Evolutionary conservation across 2,888 invertebrate genomes (phyloP).

Genomic region (Salpingus planirostris): DNA sequence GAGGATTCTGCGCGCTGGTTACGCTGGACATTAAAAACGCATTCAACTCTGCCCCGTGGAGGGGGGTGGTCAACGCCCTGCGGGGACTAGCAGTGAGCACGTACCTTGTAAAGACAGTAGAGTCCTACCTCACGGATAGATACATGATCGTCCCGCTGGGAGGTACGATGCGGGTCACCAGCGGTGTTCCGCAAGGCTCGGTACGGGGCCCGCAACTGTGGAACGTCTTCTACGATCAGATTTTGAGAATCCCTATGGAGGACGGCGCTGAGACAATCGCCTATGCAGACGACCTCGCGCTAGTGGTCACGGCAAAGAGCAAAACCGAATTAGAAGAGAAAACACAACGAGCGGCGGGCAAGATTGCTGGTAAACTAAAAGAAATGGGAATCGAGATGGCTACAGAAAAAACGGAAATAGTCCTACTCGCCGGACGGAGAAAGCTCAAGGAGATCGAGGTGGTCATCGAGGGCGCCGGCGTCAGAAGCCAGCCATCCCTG

Average conservation of each 20-base stretch:
- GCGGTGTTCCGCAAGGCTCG: constrained; percentile 3
- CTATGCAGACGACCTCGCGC: constrained; percentile 2
- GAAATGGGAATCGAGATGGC: background rate
- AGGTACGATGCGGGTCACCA: background rate
- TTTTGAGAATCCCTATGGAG: background rate
- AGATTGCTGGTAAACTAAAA: background rate
- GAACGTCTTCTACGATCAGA: background rate
- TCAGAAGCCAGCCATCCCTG: background rate
- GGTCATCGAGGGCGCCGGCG: background rate
- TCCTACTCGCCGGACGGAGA: background rate
- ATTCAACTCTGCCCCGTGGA: background rate
- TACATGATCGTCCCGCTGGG: background rate
- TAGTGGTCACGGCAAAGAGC: background rate
- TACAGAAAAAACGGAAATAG: background rate
- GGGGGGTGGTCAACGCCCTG: background rate
- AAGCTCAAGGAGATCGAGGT: background rate
- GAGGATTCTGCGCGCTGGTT: background rate
- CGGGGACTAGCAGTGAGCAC: background rate
- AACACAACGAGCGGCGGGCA: background rate
- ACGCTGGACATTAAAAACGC: constrained; percentile 4
- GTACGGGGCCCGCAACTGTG: constrained; percentile 3
- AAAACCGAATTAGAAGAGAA: background rate
- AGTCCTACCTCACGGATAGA: background rate
- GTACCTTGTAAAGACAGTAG: background rate
- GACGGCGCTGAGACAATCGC: background rate